Conservation (phyloP, 2,888 invertebrate species). For the Macaria liturata region DNA sequence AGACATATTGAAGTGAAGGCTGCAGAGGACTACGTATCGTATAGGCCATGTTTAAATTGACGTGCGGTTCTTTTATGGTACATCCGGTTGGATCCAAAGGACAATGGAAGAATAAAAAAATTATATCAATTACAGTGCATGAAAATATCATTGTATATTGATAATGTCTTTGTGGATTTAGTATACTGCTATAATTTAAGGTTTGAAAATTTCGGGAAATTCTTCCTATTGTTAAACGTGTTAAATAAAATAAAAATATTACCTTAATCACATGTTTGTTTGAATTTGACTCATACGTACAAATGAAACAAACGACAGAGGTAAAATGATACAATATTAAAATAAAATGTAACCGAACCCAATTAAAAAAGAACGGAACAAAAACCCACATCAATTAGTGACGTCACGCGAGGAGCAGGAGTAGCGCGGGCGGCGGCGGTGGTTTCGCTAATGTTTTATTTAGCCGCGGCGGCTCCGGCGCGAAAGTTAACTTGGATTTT, state of each 20-base stretch:
- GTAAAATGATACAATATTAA: too few relatives aligned
- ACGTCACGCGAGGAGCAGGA: slow-evolving; percentile 48
- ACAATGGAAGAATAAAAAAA: slow-evolving; percentile 20
- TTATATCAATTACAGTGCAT: slow-evolving; percentile 11
- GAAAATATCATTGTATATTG: not conserved
- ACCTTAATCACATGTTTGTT: too few relatives aligned
- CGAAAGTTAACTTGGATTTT: slow-evolving; percentile 79
- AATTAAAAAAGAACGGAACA: slow-evolving; percentile 54
- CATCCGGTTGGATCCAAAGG: slow-evolving; percentile 43
- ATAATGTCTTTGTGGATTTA: too few relatives aligned
- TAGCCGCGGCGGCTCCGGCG: slow-evolving; percentile 52
- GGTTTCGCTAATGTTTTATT: slow-evolving; percentile 70
- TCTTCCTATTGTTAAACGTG: too few relatives aligned
- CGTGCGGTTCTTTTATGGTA: slow-evolving; percentile 69
- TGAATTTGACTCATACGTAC: not conserved
- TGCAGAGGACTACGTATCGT: slow-evolving; percentile 67
- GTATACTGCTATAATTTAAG: too few relatives aligned
- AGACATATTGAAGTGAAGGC: slow-evolving; percentile 82
- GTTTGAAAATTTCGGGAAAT: too few relatives aligned
- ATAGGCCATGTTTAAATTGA: slow-evolving; percentile 80
- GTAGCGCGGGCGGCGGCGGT: slow-evolving; percentile 62
- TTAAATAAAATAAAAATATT: too few relatives aligned
- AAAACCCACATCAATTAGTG: slow-evolving; percentile 75
- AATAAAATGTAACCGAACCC: slow-evolving; percentile 13
- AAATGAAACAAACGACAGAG: not conserved